Conservation (phyloP, 23 tunicate species). For the Diplosoma virens region DNA sequence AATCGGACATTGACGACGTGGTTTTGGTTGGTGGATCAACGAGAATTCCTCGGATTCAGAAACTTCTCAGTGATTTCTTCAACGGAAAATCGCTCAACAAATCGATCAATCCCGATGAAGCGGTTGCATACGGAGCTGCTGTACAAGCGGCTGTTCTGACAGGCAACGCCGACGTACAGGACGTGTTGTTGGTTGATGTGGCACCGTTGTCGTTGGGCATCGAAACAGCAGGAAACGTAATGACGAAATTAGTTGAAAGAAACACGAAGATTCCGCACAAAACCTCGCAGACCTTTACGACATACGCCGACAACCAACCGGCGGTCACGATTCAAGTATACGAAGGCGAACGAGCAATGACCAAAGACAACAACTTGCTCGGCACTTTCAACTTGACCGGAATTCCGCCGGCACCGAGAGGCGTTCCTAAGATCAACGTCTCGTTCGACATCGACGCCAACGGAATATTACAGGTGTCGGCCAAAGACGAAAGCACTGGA, state of each 20-base stretch:
- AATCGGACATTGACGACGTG: slow-evolving; percentile 85
- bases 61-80: slow-evolving; percentile 85
- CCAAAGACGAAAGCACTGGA: slow-evolving; percentile 73
- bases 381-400: slow-evolving; percentile 75
- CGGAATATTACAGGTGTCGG: slow-evolving; percentile 69
- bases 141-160: slow-evolving; percentile 93
- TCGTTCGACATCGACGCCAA: slow-evolving; percentile 72
- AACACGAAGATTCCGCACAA: slow-evolving; percentile 69
- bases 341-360: slow-evolving; percentile 79
- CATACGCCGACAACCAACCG: slow-evolving; percentile 80
- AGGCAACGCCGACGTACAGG: slow-evolving; percentile 59
- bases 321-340: slow-evolving; percentile 77
- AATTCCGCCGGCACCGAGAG: slow-evolving; percentile 75
- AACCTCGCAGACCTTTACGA: slow-evolving; percentile 59
- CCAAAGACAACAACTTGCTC: slow-evolving; percentile 81
- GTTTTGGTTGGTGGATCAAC: slow-evolving; percentile 99
- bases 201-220: slow-evolving; percentile 82
- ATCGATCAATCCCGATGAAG: slow-evolving; percentile 98
- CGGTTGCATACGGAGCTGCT: slow-evolving; percentile 99
- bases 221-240: slow-evolving; percentile 81
- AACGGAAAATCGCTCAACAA: slow-evolving; percentile 90
- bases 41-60: slow-evolving; percentile 88
- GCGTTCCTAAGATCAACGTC: slow-evolving; percentile 70
- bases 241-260: slow-evolving; percentile 68
- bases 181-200: slow-evolving; percentile 52